Base-by-base conservation (phyloP, 1,140 invertebrate genomes). In the Phthorimaea operculella region DNA sequence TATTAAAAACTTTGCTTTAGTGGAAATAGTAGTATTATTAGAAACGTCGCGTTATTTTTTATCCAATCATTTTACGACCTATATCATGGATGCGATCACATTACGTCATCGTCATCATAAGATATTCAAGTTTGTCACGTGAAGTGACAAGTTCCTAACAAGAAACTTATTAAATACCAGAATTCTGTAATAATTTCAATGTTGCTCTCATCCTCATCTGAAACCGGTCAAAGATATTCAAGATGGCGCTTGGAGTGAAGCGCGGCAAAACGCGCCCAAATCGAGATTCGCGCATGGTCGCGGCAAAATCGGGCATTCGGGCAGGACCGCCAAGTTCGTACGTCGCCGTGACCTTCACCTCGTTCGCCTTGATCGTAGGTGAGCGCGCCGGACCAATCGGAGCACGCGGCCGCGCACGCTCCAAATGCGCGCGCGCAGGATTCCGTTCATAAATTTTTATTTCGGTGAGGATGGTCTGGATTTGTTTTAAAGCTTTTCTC, bases 321-420 rank as follows among this genome's bases (percentile, higher is more conserved):
- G 39, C 14, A 42, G 11, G 21, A 28, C 14, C 39, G 39, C 3
- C 39, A 42, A n/a, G 16, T 16, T 11, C 48, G 18, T 28, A 62
- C 58, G 6, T 56, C 55, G 68, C 56, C 55, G 68, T 71, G 74
- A 79, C 79, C 79, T 83, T 83, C 74, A 80, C 79, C 76, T 79
- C 68, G 62, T 28, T 28, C 21, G 21, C 21, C 21, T 79, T 68
- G 62, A 74, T 79, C 62, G 66, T 68, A 73, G 74, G 70, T 76
- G 74, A 69, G 72, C 70, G 70, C 62, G 69, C 65, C 55, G 2
- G 21, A 28, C 21, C 21, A 28, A 28, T 51, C 48, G 54, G 63
- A 60, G 63, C 63, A 59, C 60, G 63, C 54, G 59, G 55, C 21
- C 58, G 63, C 63, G 61, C 60, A 64, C 54, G 59, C 58, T 28